Evolutionary conservation across 1,140 invertebrate species (phyloP).

Genomic region (Ceratina calcarata): DNA sequence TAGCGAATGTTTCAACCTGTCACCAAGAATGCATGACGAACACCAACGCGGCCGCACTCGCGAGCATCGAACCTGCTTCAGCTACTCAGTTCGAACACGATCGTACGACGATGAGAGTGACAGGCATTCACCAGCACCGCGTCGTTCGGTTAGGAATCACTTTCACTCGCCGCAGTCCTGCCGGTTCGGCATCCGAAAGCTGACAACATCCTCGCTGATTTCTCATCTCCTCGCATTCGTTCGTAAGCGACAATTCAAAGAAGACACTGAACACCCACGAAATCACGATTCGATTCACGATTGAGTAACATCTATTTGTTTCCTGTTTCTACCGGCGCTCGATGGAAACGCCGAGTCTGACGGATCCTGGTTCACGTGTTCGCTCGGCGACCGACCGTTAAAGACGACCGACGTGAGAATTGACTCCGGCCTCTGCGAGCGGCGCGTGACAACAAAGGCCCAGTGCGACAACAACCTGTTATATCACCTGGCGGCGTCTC

Average conservation of each 20-base stretch:
- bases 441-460: slow-evolving; percentile 34
- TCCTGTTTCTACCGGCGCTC: neutral
- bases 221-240: neutral
- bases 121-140: slow-evolving; percentile 1
- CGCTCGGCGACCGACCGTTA: no score
- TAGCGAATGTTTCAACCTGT: neutral
- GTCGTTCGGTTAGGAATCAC: slow-evolving; percentile 12
- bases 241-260: no score
- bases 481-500: slow-evolving; percentile 54
- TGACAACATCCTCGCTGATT: neutral
- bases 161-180: slow-evolving; percentile 30
- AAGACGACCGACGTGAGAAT: neutral
- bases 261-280: no score
- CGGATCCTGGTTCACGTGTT: neutral
- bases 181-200: neutral
- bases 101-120: slow-evolving; percentile 10
- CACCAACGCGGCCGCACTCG: slow-evolving; percentile 2
- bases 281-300: neutral
- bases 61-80: slow-evolving; percentile 1
- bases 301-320: neutral
- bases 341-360: neutral
- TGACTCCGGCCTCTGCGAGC: neutral
- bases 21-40: slow-evolving; percentile 15
- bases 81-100: slow-evolving; percentile 20
- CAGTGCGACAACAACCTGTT: slow-evolving; percentile 65